phyloP scores from a whole-genome alignment of 2,888 invertebrate species.

The Andrena minutula region DNA sequence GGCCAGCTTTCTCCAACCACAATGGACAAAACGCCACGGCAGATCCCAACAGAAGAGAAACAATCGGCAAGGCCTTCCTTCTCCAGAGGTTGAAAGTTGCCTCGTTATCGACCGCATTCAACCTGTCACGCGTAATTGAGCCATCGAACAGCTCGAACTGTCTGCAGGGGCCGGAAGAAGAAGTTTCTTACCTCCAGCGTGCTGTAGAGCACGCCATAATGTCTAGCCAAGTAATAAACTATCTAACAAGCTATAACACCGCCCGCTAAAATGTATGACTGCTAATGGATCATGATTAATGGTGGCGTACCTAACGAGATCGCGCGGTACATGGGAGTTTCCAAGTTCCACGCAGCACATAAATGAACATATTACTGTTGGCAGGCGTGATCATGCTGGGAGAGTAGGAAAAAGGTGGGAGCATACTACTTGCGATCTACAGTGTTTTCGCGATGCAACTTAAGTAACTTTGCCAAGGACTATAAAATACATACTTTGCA shows the following conservation, averaged over 20 bases:
- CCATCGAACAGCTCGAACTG: constrained; percentile 1
- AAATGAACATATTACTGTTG: background rate
- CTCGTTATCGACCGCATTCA: constrained; percentile 32
- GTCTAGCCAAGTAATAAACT: constrained; percentile 41
- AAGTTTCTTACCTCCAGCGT: constrained; percentile 23
- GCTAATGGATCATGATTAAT: constrained; percentile 58
- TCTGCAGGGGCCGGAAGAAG: background rate
- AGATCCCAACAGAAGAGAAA: background rate
- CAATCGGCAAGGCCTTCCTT: background rate
- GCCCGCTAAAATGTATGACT: constrained; percentile 41
- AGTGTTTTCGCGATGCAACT: too few species aligned
- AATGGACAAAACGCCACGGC: background rate
- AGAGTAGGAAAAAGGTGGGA: background rate
- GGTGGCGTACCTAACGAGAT: constrained; percentile 53
- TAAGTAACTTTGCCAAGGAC: too few species aligned
- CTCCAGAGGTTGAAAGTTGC: background rate
- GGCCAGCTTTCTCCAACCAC: background rate
- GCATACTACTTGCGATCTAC: too few species aligned
- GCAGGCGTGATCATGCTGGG: background rate
- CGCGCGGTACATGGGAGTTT: constrained; percentile 32
- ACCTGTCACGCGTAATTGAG: constrained; percentile 23
- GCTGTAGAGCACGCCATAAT: background rate
- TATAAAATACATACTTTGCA: too few species aligned
- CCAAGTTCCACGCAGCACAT: constrained; percentile 26
- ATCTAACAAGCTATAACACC: constrained; percentile 50